Evolutionary conservation across 2,797 vertebrate genomes (phyloP).

Genomic region (Aeoliscus strigatus): DNA sequence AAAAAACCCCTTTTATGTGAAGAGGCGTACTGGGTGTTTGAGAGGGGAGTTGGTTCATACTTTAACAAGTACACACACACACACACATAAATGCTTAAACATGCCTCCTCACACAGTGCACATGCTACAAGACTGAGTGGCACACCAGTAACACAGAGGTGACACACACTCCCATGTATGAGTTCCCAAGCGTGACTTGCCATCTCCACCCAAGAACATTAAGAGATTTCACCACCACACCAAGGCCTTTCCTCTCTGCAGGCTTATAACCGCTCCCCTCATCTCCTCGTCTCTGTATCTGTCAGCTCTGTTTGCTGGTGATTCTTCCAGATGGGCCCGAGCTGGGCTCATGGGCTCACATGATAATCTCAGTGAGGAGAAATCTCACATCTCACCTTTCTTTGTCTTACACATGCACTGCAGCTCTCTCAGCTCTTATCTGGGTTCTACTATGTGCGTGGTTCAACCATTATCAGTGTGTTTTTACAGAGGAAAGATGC

Average conservation of each 20-base stretch:
- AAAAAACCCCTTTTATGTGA: conserved; percentile 18
- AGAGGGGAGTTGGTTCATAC: conserved; percentile 5
- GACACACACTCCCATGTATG: conserved; percentile 34
- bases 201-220: conserved; percentile 60
- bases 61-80: conserved; percentile 11
- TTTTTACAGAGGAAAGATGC: too few species aligned
- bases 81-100: conserved; percentile 14
- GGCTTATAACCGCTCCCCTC: conserved; percentile 47
- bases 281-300: conserved; percentile 45
- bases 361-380: conserved; percentile 48
- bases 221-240: conserved; percentile 53
- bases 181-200: conserved; percentile 40
- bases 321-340: conserved; percentile 38
- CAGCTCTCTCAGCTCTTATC: conserved; percentile 44
- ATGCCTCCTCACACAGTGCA: conserved; percentile 30
- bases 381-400: conserved; percentile 59
- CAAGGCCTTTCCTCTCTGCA: conserved; percentile 28
- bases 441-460: conserved; percentile 5
- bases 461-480: not conserved
- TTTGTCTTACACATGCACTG: conserved; percentile 43
- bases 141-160: conserved; percentile 44
- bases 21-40: conserved; percentile 6
- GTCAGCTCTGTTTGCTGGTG: conserved; percentile 53
- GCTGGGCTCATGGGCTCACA: conserved; percentile 50
- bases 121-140: conserved; percentile 42